Conservation (phyloP, 2,888 invertebrate genomes). For the Cephus pygmeus region DNA sequence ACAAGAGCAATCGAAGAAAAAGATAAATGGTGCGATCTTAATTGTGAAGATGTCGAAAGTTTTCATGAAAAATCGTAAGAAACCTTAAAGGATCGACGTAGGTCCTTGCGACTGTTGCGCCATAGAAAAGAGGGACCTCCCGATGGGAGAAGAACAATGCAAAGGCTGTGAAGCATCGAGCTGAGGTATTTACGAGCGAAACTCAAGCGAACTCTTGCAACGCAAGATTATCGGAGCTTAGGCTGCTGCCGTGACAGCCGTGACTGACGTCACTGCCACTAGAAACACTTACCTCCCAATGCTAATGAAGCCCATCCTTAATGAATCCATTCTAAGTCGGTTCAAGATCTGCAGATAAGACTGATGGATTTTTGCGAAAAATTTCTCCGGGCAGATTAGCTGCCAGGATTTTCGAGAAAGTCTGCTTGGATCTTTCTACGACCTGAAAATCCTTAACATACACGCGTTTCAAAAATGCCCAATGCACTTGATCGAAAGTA, state of each 20-base stretch:
- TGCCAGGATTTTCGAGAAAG: not conserved
- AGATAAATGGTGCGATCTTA: no score
- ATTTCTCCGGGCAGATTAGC: not conserved
- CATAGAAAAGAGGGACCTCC: conserved; percentile 13
- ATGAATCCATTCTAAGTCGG: conserved; percentile 54
- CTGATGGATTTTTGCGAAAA: conserved; percentile 29
- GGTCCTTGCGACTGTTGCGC: no score
- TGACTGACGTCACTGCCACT: no score
- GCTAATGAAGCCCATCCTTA: conserved; percentile 58
- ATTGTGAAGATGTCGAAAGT: no score
- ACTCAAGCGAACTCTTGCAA: conserved; percentile 13
- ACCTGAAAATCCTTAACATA: no score
- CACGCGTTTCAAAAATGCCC: no score
- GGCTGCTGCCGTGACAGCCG: not conserved
- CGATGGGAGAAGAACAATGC: conserved; percentile 29
- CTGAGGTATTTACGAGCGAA: conserved; percentile 22
- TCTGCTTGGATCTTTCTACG: not conserved
- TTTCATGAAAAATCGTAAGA: no score
- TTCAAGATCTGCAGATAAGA: conserved; percentile 36
- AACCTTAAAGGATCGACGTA: no score
- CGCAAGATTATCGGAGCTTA: conserved; percentile 39
- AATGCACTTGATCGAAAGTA: no score
- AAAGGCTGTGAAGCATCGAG: conserved; percentile 13
- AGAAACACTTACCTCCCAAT: conserved; percentile 34
- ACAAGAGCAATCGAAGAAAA: no score